phyloP scores from a whole-genome alignment of 2,797 vertebrate genomes.

The Erpetoichthys calabaricus region DNA sequence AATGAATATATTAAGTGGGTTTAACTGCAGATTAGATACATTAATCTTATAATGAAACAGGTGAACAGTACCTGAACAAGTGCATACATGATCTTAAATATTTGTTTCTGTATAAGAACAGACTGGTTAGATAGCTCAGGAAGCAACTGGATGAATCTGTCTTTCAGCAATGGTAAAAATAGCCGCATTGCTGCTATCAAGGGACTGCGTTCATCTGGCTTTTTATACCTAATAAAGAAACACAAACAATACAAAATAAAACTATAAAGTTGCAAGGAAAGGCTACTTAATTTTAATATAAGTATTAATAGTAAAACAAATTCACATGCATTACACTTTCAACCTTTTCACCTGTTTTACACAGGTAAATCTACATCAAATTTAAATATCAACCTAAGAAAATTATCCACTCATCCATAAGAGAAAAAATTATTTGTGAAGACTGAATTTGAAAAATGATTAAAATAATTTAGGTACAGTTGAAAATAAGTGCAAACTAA shows the following conservation, averaged over 20 bases:
- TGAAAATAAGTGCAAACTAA: too few relatives aligned
- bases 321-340: not conserved
- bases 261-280: not conserved
- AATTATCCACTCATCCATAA: not conserved
- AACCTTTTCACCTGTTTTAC: too few relatives aligned
- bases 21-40: too few relatives aligned
- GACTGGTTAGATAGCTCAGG: conserved; percentile 82
- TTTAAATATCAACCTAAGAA: conserved; percentile 9
- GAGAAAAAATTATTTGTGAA: too few relatives aligned
- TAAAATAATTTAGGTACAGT: too few relatives aligned
- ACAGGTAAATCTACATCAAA: not conserved
- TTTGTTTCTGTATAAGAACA: conserved; percentile 95
- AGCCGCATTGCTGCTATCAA: conserved; percentile 96
- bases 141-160: conserved; percentile 87
- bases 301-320: not conserved
- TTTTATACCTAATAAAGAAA: conserved; percentile 71
- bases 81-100: conserved; percentile 98
- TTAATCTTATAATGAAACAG: too few relatives aligned
- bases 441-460: too few relatives aligned
- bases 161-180: conserved; percentile 93
- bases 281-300: not conserved
- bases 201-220: conserved; percentile 86
- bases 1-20: too few relatives aligned
- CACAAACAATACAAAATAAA: conserved; percentile 9
- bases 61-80: conserved; percentile 78